Evolutionary conservation across 2,888 invertebrate species (phyloP).

Genomic region (Tachina fera): DNA sequence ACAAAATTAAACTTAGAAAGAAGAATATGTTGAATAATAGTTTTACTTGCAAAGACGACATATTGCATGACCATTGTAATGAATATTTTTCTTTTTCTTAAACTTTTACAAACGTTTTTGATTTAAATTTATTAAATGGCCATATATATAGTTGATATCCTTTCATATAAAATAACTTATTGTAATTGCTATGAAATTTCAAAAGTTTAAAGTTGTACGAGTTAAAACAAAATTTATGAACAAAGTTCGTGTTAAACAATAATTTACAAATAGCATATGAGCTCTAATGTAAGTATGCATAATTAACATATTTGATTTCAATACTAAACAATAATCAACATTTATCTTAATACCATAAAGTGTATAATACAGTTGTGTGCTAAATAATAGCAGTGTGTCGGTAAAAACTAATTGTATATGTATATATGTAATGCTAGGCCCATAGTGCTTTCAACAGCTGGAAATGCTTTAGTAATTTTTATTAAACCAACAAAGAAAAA

Average conservation of each 20-base stretch:
- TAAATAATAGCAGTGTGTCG: constrained; percentile 48
- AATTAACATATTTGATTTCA: constrained; percentile 26
- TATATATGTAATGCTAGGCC: neutral
- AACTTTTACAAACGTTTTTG: too few relatives aligned
- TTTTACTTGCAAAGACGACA: too few relatives aligned
- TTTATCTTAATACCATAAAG: constrained; percentile 43
- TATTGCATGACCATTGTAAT: too few relatives aligned
- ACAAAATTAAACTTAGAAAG: too few relatives aligned
- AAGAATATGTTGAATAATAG: too few relatives aligned
- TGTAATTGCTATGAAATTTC: constrained; percentile 56
- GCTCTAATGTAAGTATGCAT: constrained; percentile 23
- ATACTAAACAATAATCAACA: constrained; percentile 62
- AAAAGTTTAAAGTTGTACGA: neutral
- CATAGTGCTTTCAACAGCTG: constrained; percentile 5
- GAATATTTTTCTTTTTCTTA: too few relatives aligned
- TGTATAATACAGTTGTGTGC: constrained; percentile 61
- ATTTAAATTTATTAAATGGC: constrained; percentile 8
- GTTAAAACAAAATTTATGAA: neutral
- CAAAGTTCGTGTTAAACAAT: neutral
- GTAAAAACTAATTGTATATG: neutral
- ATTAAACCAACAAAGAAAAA: neutral
- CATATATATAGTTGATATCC: neutral
- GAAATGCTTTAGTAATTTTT: neutral
- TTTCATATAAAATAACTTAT: constrained; percentile 29
- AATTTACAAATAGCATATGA: constrained; percentile 30